A percentile compares a stretch with the other conserved stretches of the same genome.
Evolutionary conservation across 2,113 vertebrate species (phyloP).

Genomic region (Vulpes lagopus): DNA sequence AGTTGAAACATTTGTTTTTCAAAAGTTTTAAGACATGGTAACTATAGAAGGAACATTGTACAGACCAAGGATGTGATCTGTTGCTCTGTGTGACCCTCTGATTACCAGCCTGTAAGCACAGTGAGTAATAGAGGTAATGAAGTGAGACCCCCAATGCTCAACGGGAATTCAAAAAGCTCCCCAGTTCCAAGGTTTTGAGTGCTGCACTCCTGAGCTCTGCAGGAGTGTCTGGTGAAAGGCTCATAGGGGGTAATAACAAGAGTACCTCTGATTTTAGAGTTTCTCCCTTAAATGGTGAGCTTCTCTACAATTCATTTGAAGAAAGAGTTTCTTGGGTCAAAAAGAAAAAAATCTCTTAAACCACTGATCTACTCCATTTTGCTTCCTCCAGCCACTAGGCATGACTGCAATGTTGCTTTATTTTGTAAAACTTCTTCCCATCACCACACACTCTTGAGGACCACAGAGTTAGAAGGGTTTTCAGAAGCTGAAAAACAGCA

Average conservation of each 20-base stretch:
- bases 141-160: not conserved
- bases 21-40: not conserved
- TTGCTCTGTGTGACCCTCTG: not conserved
- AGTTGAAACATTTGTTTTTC: slow-evolving; percentile 31
- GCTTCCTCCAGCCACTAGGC: slow-evolving; percentile 17
- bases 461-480: not conserved
- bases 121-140: not conserved
- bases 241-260: not conserved
- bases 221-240: not conserved
- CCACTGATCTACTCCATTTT: not conserved
- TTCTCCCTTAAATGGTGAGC: slow-evolving; percentile 20
- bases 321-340: not conserved
- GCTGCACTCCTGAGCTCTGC: not conserved
- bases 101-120: not conserved
- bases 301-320: slow-evolving; percentile 48
- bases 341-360: not conserved
- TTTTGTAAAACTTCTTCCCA: slow-evolving; percentile 18
- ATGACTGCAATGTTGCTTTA: not conserved
- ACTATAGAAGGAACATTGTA: not conserved
- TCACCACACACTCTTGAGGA: not conserved
- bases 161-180: not conserved
- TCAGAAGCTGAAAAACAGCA: slow-evolving; percentile 33
- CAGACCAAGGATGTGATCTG: not conserved
- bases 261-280: not conserved
- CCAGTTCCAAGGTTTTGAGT: not conserved